Evolutionary conservation across 2,888 invertebrate species (phyloP), one percentile per base, ranked within the genome.

Genomic region (Leptopterna dolabrata): DNA sequence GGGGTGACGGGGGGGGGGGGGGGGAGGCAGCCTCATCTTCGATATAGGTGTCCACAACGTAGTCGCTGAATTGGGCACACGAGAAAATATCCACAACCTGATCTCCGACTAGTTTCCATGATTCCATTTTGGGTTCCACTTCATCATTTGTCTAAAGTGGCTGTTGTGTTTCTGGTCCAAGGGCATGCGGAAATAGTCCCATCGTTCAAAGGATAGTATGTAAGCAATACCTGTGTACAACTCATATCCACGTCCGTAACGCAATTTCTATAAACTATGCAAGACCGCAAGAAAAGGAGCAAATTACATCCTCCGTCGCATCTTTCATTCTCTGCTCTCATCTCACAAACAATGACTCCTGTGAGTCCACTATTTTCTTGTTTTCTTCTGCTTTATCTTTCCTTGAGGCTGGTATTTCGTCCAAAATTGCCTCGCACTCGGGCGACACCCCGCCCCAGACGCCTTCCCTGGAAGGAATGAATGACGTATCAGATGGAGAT

Each of bases 401-500:
- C n/a, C n/a, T n/a, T n/a, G n/a, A n/a, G n/a, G n/a, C 45, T 78
- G 14, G 78, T 19, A 9, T 0, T 78, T 24, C 24, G n/a, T 78
- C 63, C 43, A 9, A 45, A 78, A 78, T 78, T 78, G 78, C 78
- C 76, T 78, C 45, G 27, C 0, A 45, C 78, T 43, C 19, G 63
- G 63, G 19, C 14, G 45, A 71, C 24, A 24, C 51, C 51, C 51
- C 51, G 14, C 19, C 9, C 63, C 24, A 7, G 24, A 63, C 63
- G 63, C 4, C 71, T 45, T 19, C 45, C 78, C 19, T 19, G 27
- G 19, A 24, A 45, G 19, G 45, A 78, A 45, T 24, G 78, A 78
- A 45, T 45, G 78, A 78, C 78, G 78, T 78, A 78, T 78, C 78
- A 45, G 45, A 78, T 78, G 78, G 78, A 45, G 78, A 78, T 78